Base-by-base conservation (phyloP, 2,888 invertebrate genomes). In the Lampropteryx suffumata region DNA sequence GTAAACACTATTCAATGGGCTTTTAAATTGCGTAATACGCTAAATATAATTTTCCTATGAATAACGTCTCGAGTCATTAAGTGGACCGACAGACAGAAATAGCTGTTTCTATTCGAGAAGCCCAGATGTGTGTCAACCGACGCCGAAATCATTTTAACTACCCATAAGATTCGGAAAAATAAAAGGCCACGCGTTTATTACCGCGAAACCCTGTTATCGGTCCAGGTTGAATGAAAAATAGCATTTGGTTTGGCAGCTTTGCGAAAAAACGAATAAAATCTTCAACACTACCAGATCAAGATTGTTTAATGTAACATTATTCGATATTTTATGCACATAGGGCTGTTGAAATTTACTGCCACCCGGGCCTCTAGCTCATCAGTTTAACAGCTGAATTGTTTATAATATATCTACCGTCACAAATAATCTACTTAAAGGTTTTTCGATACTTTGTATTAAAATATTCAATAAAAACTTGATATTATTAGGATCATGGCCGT, bases 121-220 rank as follows among this genome's bases (percentile, higher is more conserved):
- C 75, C 62, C 76, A 76, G 76, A 88, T 84, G 81, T 89, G 81
- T 88, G 89, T 87, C 88, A 87, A 81, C 59, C 50, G 52, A 58
- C 86, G 76, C 76, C 61, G 63, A 65, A 69, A 73, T 75, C 79
- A 83, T 84, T 80, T 78, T 79, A 69, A 74, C 64, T 68, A 61
- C 62, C 64, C 67, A 74, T 68, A 69, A 68, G 68, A 67, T 69
- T 71, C 62, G 65, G 68, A 62, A 61, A 70, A 62, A 69, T 70
- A 64, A 69, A 75, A 63, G 73, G 67, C 35, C 60, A 50, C 14
- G 43, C 56, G 52, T 60, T 62, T 43, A 40, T 14, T 39, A 33
- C 35, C 21, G 35, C 17, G 21, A 46, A 24, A 47, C 35, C 27
- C 24, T 17, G 35, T 40, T 30, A 46, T 36, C 37, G 28, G 37